Evolutionary conservation across 2,888 invertebrate species (phyloP), one percentile per base, ranked within the genome.

Genomic region (Aphrophora alni): DNA sequence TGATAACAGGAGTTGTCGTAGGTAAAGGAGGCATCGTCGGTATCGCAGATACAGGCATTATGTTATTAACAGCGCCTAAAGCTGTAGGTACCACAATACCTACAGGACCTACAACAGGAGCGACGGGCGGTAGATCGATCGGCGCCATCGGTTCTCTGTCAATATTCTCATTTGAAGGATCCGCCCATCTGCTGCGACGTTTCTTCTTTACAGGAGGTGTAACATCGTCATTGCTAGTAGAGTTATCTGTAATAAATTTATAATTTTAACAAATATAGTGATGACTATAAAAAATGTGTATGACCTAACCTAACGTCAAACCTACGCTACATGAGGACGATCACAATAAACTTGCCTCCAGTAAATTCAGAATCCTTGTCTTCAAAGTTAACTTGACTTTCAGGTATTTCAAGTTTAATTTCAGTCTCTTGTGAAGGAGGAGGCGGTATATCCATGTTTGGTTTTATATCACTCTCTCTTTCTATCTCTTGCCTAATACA

Each of bases 1-100:
- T 82, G 38, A 84, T 82, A 44, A 83, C 81, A 25, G 84, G 84
- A 10, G 82, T 80, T 38, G 78, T 80, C 76, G 75, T 83, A 80
- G 68, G 83, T 79, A 70, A 70, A 25, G 38, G 82, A 72, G 17
- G 73, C 76, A 24, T n/a, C n/a, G n/a, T n/a, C n/a, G 69, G 82
- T 28, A 68, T 59, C 8, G 51, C 75, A 33, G 33, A 10, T 33
- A 44, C 44, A 69, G 69, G 24, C 0, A 78, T 28, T 8, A 73
- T 27, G 2, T 68, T 51, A 10, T 44, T 73, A 21, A 79, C 74
- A 28, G 27, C 68, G 14, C 79, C 82, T 38, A 82, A 73, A 28
- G 38, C 73, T 24, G 76, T 75, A n/a, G 83, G 77, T 17, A 79
- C 27, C 17, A 73, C 81, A 28, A 78, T 25, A 14, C 81, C 79